These are phyloP conservation scores for Ceuthmochares aereus DNA, from an alignment of 2,113 vertebrate genomes.

Conservation along the genomic window DNA sequence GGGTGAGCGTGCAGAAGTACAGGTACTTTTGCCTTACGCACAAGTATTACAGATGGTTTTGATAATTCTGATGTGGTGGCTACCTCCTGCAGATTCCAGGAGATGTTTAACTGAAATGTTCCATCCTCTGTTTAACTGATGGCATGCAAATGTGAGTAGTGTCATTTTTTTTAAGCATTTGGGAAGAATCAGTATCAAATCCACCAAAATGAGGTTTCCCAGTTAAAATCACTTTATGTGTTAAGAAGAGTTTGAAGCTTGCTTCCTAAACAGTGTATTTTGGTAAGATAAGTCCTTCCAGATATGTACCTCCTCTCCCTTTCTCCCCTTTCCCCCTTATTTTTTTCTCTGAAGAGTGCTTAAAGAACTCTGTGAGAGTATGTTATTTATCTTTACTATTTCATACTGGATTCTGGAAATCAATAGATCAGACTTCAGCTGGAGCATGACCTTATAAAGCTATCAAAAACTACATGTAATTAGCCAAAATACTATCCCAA, in stretches of 20 bases:
- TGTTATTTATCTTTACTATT: neutral
- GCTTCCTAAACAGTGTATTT: neutral
- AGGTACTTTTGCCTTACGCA: neutral
- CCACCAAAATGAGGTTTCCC: neutral
- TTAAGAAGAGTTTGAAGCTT: neutral
- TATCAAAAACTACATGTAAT: neutral
- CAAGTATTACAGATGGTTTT: neutral
- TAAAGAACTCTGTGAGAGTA: neutral
- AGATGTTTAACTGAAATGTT: neutral
- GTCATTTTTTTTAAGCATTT: neutral
- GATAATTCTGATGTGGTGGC: neutral
- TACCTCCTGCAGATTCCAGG: neutral
- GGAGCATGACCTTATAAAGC: neutral
- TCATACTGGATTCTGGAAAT: neutral
- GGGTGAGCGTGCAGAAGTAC: neutral
- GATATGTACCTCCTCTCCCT: fast-evolving
- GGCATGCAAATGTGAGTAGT: neutral
- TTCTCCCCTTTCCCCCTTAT: fast-evolving
- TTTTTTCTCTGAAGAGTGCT: neutral
- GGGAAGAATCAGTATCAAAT: neutral
- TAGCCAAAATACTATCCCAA: neutral
- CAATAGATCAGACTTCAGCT: neutral
- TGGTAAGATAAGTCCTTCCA: neutral
- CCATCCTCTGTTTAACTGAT: neutral
- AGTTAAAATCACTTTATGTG: neutral